Evolutionary conservation across 2,797 vertebrate genomes (phyloP).

Genomic region (Varecia variegata): DNA sequence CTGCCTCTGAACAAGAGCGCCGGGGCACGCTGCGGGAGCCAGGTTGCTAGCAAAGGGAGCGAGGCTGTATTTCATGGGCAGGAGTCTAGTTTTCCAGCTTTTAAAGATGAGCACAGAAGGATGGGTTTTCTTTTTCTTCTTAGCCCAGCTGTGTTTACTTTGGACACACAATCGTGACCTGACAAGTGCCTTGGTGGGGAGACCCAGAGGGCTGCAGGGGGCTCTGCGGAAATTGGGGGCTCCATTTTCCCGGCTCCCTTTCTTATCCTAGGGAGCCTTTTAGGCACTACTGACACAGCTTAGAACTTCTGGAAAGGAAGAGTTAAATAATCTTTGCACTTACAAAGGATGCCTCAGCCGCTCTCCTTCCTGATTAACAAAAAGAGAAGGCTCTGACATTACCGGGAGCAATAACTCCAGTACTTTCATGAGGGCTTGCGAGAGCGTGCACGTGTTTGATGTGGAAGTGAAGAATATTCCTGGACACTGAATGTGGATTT

Average conservation of each 20-base stretch:
- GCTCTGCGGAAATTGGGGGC: neutral
- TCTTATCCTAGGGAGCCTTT: neutral
- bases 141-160: slow-evolving; percentile 22
- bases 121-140: neutral
- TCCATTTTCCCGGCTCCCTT: neutral
- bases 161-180: neutral
- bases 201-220: accelerated
- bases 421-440: accelerated
- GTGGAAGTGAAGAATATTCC: neutral
- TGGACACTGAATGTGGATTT: accelerated
- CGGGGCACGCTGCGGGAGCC: neutral
- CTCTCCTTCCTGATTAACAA: neutral
- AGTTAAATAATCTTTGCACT: neutral
- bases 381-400: neutral
- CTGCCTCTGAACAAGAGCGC: neutral
- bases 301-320: neutral
- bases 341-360: neutral
- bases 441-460: accelerated
- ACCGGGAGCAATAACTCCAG: neutral
- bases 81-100: neutral
- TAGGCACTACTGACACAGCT: neutral
- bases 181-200: neutral
- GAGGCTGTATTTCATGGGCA: neutral
- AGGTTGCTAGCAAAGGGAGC: accelerated
- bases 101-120: neutral